A percentile compares a stretch with the other conserved stretches of the same genome.
These are phyloP conservation scores for Leucophenga montana DNA, from an alignment of 2,888 invertebrate genomes.

Conservation along the genomic window DNA sequence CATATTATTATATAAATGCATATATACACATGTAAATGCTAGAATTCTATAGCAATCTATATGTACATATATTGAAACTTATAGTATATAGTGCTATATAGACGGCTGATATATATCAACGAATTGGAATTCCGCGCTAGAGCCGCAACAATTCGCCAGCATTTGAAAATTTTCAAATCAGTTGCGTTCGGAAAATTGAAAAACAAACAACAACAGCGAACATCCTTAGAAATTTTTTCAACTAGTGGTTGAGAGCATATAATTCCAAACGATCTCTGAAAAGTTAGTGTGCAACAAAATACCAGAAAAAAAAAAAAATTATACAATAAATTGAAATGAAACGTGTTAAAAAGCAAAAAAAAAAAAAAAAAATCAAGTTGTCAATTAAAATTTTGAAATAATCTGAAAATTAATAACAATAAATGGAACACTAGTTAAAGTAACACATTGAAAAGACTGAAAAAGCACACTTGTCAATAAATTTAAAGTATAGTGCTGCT, in stretches of 20 bases:
- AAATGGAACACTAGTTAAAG: conserved; percentile 23
- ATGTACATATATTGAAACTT: conserved; percentile 26
- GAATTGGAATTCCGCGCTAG: conserved; percentile 63
- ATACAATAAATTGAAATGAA: conserved; percentile 53
- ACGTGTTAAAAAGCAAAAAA: conserved; percentile 57
- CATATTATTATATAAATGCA: conserved; percentile 19
- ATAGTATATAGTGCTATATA: conserved; percentile 5
- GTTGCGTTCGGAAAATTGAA: conserved; percentile 74
- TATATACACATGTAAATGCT: conserved; percentile 54
- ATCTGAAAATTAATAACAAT: conserved; percentile 28
- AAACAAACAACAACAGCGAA: conserved; percentile 70
- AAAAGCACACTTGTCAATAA: background rate
- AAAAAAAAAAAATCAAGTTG: conserved; percentile 66
- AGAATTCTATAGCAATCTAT: conserved; percentile 32
- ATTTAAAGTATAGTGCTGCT: conserved; percentile 2
- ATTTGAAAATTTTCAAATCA: conserved; percentile 69
- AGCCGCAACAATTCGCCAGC: conserved; percentile 68
- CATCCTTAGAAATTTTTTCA: conserved; percentile 33
- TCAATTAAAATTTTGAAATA: conserved; percentile 35
- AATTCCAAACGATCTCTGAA: conserved; percentile 69
- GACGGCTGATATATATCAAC: conserved; percentile 51
- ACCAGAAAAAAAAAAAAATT: conserved; percentile 47
- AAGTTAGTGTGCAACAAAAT: conserved; percentile 52
- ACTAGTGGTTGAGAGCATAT: conserved; percentile 52
- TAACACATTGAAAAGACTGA: conserved; percentile 16